phyloP scores from a whole-genome alignment of 2,797 vertebrate genomes.

The Macroramphosus scolopax region DNA sequence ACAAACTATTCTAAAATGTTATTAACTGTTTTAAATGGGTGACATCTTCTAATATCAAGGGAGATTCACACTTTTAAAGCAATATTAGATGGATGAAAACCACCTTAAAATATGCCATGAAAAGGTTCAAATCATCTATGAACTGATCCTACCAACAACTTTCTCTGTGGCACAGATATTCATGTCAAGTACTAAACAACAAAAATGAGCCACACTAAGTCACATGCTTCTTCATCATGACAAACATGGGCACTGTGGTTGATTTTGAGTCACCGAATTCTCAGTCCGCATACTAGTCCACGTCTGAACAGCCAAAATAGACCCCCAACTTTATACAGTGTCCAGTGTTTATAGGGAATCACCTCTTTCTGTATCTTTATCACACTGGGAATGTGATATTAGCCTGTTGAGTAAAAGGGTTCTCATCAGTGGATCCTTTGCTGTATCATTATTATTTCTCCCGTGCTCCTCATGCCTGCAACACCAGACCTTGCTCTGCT shows the following conservation, averaged over 20 bases:
- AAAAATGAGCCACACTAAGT: neutral
- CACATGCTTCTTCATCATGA: neutral
- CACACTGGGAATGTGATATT: slow-evolving; percentile 12
- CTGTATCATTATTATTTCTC: slow-evolving; percentile 61
- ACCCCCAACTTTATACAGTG: neutral
- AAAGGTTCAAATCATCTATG: no score
- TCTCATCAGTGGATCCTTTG: slow-evolving; percentile 43
- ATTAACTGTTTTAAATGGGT: slow-evolving; percentile 18
- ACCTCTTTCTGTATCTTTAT: no score
- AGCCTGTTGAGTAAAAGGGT: slow-evolving; percentile 31
- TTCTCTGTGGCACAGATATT: no score
- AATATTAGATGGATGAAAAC: slow-evolving; percentile 6
- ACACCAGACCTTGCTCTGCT: slow-evolving; percentile 61
- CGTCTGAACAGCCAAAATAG: no score
- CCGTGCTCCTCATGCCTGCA: slow-evolving; percentile 39
- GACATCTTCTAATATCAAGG: slow-evolving; percentile 16
- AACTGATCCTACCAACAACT: no score
- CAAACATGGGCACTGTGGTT: neutral
- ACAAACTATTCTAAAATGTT: slow-evolving; percentile 30
- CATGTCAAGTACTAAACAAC: no score
- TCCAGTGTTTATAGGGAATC: no score
- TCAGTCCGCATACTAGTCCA: no score
- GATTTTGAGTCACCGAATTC: no score
- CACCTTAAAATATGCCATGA: neutral
- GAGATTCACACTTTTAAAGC: slow-evolving; percentile 45